These are phyloP conservation scores for Sibirionetta formosa DNA, from an alignment of 2,797 vertebrate genomes.

Conservation along the genomic window DNA sequence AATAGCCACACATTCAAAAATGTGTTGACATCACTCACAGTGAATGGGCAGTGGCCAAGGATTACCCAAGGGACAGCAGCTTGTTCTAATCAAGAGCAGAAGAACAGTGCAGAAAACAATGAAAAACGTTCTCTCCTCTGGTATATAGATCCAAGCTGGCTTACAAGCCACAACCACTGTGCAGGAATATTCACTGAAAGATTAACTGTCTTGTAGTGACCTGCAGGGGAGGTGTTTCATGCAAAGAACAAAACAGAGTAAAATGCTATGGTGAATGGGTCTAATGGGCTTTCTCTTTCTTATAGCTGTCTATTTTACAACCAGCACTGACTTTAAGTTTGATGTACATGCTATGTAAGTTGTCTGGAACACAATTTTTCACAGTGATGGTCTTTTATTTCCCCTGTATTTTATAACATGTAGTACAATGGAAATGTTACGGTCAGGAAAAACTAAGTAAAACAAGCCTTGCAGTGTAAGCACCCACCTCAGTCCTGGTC, in stretches of 20 bases:
- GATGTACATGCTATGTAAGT: rapidly evolving
- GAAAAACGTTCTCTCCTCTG: conserved; percentile 46
- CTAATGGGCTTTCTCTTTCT: neutral
- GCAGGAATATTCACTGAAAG: neutral
- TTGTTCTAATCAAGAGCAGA: conserved; percentile 72
- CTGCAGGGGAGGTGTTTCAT: neutral
- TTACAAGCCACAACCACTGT: conserved; percentile 6
- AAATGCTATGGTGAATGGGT: neutral
- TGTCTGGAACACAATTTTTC: neutral
- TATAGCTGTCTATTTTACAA: neutral
- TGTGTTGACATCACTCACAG: conserved; percentile 74
- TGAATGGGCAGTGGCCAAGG: conserved; percentile 19
- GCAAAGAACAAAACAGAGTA: neutral
- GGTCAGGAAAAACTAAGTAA: neutral
- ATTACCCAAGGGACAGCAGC: conserved; percentile 60
- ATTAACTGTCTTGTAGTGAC: neutral
- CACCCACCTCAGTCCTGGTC: no score
- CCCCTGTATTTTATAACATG: neutral
- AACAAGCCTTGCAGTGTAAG: neutral
- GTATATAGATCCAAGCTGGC: conserved; percentile 15
- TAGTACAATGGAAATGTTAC: rapidly evolving
- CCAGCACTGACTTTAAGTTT: neutral
- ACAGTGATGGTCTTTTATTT: neutral
- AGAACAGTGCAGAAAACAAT: conserved; percentile 52
- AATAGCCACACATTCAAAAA: conserved; percentile 64